Evolutionary conservation across 2,113 vertebrate genomes (phyloP), one percentile per base, ranked within the genome.

Genomic region (Catharus minimus): DNA sequence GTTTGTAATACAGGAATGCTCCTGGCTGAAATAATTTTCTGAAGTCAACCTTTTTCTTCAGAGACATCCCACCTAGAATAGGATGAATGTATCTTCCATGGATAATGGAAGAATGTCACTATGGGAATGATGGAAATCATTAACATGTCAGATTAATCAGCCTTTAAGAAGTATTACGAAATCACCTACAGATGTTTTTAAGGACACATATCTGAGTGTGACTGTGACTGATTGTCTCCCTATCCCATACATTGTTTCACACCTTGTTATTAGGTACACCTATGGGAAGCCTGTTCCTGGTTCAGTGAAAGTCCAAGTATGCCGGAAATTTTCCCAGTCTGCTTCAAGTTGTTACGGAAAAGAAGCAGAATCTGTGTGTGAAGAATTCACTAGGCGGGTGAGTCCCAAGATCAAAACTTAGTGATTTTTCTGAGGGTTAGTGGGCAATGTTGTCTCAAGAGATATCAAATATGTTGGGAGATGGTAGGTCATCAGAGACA

Each of bases 251-350:
- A 43, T 5, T 50, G 21, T 83, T 91, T 55, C 85, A 69, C 27
- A 50, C n/a, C 27, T 5, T 71, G 10, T 66, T 24, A 39, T 57
- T 33, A 98, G 97, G 47, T 98, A 98, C 84, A 97, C 97, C 12
- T 97, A 98, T 30, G 97, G 97, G 47, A 97, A 98, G 62, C 96
- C 97, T 32, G 97, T 97, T 74, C 92, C 94, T 24, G 97, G 97
- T 43, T 47, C 56, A 41, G 80, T 94, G 60, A 97, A 90, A 13
- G 52, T 97, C 69, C 96, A 41, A 7, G 33, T 96, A 2, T 98
- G 97, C 91, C 93, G 97, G 49, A 97, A 91, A 39, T 97, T 92
- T 80, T 95, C 92, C n/a, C 82, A 65, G 68, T 77, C 86, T 81
- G n/a, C 46, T 84, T 96, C 96, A 49, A 14, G 58, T 9, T 98